Percentiles rank a stretch among this genome's conserved stretches.
These are phyloP conservation scores for Euwallacea similis DNA, from an alignment of 1,140 invertebrate genomes.

Conservation along the genomic window DNA sequence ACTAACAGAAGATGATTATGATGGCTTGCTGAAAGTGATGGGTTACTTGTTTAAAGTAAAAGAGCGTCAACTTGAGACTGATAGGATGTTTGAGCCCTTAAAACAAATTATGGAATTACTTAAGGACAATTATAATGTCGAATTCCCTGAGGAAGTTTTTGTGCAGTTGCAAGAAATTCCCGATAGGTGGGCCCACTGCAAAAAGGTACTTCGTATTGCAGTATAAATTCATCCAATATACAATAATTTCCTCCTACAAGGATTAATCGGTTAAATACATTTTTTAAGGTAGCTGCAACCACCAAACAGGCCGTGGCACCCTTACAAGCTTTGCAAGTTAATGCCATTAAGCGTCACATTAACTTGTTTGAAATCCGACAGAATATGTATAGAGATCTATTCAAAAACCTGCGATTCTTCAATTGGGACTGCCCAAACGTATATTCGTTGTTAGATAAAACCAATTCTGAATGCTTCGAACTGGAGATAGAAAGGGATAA, in stretches of 20 bases:
- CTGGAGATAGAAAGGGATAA: conserved; percentile 72
- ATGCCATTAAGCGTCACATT: conserved; percentile 63
- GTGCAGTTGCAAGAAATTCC: conserved; percentile 73
- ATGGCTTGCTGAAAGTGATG: conserved; percentile 64
- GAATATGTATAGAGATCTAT: conserved; percentile 74
- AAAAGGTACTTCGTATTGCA: conserved; percentile 61
- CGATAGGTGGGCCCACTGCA: conserved; percentile 84
- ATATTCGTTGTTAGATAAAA: conserved; percentile 74
- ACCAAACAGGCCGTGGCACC: conserved; percentile 87
- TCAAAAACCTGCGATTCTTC: conserved; percentile 67
- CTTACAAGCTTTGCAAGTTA: conserved; percentile 66
- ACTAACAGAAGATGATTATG: conserved; percentile 64
- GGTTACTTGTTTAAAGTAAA: conserved; percentile 64
- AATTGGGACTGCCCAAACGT: conserved; percentile 71
- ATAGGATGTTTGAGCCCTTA: conserved; percentile 80
- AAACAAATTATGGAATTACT: conserved; percentile 76
- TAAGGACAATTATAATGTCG: conserved; percentile 68
- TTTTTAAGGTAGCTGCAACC: conserved; percentile 64
- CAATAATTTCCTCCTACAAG: too few relatives aligned
- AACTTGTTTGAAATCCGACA: conserved; percentile 80
- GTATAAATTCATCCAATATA: not conserved
- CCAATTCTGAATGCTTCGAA: conserved; percentile 66
- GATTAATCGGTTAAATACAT: not conserved
- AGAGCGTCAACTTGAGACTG: conserved; percentile 61
- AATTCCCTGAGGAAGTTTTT: conserved; percentile 67